A percentile compares a stretch with the other conserved stretches of the same genome.
Evolutionary conservation across 2,888 invertebrate species (phyloP).

Genomic region (Fragum sueziense): DNA sequence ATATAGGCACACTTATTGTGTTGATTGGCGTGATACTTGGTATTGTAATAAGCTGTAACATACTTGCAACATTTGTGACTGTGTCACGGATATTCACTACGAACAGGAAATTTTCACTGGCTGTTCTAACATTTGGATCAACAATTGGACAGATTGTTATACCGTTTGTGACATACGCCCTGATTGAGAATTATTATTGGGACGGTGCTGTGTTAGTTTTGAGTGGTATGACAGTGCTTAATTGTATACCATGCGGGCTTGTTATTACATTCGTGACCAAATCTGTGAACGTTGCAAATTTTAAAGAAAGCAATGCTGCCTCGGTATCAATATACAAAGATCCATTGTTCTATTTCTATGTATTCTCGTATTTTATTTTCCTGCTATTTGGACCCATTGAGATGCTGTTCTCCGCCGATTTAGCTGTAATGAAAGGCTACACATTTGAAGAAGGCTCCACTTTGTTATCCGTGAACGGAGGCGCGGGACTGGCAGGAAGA

Average conservation of each 20-base stretch:
- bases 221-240: constrained; percentile 24
- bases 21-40: constrained; percentile 42
- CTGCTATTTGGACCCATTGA: constrained; percentile 36
- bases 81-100: constrained; percentile 38
- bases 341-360: background rate
- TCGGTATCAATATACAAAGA: background rate
- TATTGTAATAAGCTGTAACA: constrained; percentile 23
- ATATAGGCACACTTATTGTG: constrained; percentile 33
- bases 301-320: background rate
- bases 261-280: constrained; percentile 10
- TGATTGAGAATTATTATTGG: constrained; percentile 42
- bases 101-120: constrained; percentile 39
- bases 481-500: constrained; percentile 39
- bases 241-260: constrained; percentile 49
- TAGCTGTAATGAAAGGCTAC: constrained; percentile 41
- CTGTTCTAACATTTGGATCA: constrained; percentile 33
- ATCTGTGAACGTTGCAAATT: background rate
- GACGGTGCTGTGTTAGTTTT: constrained; percentile 40
- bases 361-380: constrained; percentile 8
- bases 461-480: constrained; percentile 44
- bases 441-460: constrained; percentile 21
- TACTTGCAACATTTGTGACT: constrained; percentile 20
- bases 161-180: constrained; percentile 39
- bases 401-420: constrained; percentile 47
- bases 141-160: constrained; percentile 39